Conservation (phyloP, 2,113 vertebrate genomes). For the Monarcha castaneiventris region DNA sequence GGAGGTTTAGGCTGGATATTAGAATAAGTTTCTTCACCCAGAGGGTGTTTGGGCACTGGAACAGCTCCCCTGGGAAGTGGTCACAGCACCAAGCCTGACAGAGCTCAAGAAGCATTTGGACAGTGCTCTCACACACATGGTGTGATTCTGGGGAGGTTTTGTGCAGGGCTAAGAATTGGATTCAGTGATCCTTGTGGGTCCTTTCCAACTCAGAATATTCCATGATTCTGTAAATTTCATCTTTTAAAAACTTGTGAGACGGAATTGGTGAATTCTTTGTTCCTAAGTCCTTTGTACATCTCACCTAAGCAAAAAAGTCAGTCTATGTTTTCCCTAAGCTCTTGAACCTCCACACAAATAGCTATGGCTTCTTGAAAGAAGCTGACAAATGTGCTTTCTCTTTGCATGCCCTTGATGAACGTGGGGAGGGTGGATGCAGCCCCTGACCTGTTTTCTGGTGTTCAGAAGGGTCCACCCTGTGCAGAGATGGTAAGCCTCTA, state of each 20-base stretch:
- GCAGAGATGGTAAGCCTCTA: background rate
- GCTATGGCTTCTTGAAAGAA: background rate
- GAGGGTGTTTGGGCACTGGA: background rate
- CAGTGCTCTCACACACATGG: background rate
- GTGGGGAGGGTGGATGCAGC: background rate
- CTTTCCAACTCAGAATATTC: background rate
- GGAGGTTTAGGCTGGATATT: background rate
- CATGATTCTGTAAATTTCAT: background rate
- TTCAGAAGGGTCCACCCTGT: background rate
- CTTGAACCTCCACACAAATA: background rate
- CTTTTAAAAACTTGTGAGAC: background rate
- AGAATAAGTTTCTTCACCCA: background rate
- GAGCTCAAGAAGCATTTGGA: background rate
- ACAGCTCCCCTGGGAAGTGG: background rate
- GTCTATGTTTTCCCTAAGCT: background rate
- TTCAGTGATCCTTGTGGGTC: background rate
- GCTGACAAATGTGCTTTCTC: background rate
- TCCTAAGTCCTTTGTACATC: background rate
- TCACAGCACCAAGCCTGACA: background rate
- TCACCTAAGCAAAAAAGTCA: background rate
- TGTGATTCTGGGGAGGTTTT: background rate
- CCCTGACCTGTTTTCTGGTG: background rate
- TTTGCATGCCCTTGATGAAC: background rate
- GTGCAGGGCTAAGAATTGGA: background rate
- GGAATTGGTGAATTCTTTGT: background rate